Conservation (phyloP, 2,888 invertebrate species). For the Lissonota sp. region DNA sequence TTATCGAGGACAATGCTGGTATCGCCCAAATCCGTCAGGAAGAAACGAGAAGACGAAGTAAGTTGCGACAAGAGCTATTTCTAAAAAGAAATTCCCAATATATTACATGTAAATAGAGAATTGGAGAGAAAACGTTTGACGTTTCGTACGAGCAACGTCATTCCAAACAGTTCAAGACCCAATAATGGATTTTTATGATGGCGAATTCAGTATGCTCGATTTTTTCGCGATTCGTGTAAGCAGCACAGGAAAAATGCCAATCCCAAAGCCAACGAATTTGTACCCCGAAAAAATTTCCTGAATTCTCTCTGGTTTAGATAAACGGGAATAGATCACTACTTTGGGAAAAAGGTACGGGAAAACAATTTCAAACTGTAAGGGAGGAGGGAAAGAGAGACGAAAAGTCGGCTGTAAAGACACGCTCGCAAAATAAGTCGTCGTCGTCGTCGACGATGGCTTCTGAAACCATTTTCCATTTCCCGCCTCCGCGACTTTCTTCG, state of each 20-base stretch:
- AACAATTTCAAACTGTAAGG: not conserved
- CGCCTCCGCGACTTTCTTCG: constrained; percentile 1
- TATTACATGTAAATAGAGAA: too few relatives aligned
- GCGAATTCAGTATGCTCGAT: not conserved
- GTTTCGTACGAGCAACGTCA: not conserved
- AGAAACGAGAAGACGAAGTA: too few relatives aligned
- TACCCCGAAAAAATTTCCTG: not conserved
- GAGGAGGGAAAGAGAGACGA: not conserved
- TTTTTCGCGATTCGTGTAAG: not conserved
- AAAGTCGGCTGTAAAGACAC: constrained; percentile 11
- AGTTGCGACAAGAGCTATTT: too few relatives aligned
- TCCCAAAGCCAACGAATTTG: not conserved
- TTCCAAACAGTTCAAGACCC: not conserved
- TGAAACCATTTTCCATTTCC: constrained; percentile 45
- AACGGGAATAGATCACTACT: not conserved
- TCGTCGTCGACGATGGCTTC: constrained; percentile 33
- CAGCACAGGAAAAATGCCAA: not conserved
- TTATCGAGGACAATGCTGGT: too few relatives aligned
- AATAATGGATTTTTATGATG: not conserved
- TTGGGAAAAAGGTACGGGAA: constrained; percentile 1
- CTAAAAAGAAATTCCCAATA: too few relatives aligned
- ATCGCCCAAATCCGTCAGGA: too few relatives aligned
- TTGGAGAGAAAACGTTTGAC: too few relatives aligned
- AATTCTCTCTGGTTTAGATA: not conserved
- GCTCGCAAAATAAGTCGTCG: constrained; percentile 26